phyloP scores from a whole-genome alignment of 2,797 vertebrate species.

The Botia almorhae region DNA sequence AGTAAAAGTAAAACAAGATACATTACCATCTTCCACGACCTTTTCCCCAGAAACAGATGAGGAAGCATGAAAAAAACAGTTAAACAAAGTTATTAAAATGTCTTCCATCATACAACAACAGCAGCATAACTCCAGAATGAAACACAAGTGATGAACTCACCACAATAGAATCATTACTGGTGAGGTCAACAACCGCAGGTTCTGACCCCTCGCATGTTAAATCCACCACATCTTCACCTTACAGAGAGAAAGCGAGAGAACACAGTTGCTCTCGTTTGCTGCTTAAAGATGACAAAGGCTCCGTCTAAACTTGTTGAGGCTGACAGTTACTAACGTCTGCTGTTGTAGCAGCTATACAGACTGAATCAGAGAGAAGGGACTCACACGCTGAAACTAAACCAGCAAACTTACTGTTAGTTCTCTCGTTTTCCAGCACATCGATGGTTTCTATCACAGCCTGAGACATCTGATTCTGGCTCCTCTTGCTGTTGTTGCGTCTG shows the following conservation, averaged over 20 bases:
- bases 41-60: constrained; percentile 36
- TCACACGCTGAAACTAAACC: too few species aligned
- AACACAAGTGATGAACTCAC: constrained; percentile 71
- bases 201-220: constrained; percentile 90
- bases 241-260: not conserved
- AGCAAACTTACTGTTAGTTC: constrained; percentile 47
- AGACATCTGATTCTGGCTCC: constrained; percentile 48
- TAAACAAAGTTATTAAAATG: not conserved
- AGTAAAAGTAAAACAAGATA: not conserved
- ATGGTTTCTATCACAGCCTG: constrained; percentile 51
- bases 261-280: too few species aligned
- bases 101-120: not conserved
- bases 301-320: not conserved
- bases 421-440: constrained; percentile 47
- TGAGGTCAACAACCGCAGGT: constrained; percentile 90
- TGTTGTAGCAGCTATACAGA: not conserved
- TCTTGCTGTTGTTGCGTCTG: constrained; percentile 51
- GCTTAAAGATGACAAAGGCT: not conserved
- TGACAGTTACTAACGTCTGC: not conserved
- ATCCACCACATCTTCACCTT: constrained; percentile 92
- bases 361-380: not conserved
- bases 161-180: constrained; percentile 92
- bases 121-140: not conserved
- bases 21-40: constrained; percentile 71
- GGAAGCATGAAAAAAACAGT: constrained; percentile 3